Evolutionary conservation across 2,113 vertebrate species (phyloP), one percentile per base, ranked within the genome.

Genomic region (Xenus cinereus): DNA sequence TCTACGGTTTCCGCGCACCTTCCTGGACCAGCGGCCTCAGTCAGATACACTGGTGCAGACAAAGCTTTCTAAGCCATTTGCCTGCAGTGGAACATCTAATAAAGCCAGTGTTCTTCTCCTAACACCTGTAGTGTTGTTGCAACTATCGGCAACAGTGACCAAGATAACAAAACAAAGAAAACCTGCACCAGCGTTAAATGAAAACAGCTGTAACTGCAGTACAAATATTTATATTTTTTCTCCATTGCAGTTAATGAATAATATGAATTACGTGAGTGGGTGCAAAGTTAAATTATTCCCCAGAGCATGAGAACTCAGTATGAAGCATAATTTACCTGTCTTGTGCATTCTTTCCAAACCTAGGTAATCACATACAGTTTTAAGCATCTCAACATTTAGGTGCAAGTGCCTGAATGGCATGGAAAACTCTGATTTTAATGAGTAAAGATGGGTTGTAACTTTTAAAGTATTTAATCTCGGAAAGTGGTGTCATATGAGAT

Each of bases 201-300:
- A 92, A 90, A 86, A 35, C 72, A 96, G 64, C 79, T 93, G 82
- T 88, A 73, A 91, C 41, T 69, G 59, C 66, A 71, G 64, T 30
- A 60, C 79, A 95, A 97, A 96, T 97, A 93, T 93, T 93, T 96
- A 62, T 95, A 90, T 71, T 94, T 97, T 97, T 72, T 95, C 78
- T 95, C 91, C 30, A 20, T 62, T 94, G 88, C 91, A 93, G 95
- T 89, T 97, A 95, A 96, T 81, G 78, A 97, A 96, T 94, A 96
- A 95, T 89, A 82, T 94, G 91, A 91, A 96, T 93, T 97, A 88
- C 80, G 74, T 39, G 87, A 96, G 95, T 89, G 76, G 90, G 89
- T 97, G 94, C 97, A 97, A 87, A 16, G 23, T 92, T 97, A 90
- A 96, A 97, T 97, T 94, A 91, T 87, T 96, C 95, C 90, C 83